Base-by-base conservation (phyloP, 2,113 vertebrate species). In the Puntigrus tetrazona region DNA sequence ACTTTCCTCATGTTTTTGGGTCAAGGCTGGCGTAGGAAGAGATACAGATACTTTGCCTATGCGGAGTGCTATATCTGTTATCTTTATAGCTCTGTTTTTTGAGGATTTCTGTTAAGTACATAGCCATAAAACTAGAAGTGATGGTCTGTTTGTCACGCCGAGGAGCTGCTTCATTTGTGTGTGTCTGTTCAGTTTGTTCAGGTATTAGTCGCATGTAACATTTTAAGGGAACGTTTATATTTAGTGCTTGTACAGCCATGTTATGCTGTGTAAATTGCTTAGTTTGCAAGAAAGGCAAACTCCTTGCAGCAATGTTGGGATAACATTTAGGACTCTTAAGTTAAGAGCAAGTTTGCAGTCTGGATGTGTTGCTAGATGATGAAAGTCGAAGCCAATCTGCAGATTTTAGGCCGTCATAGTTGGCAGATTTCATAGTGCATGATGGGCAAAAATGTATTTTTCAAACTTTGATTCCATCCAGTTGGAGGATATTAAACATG, bases 1-100 rank as follows among this genome's bases (percentile, higher is more conserved):
- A 34, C 31, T 45, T 14, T 6, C 38, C 36, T 59, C 65, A n/a
- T 4, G n/a, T 59, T 76, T 63, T 31, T 47, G 55, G 92, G 91
- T 95, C 92, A 92, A 94, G 92, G 93, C 84, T 86, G 77, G 84
- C 86, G 84, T 78, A 41, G 81, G 63, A 79, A 88, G 87, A 85
- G 65, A 83, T 78, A 85, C 85, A 83, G 81, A 74, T 92, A 90
- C 90, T 87, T 87, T 70, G 7, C 73, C 85, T 81, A 59, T 67
- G 83, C 89, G 77, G 29, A 25, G 14, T 77, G 78, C 76, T 84
- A 70, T 45, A 61, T n/a, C 5, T 31, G 85, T 93, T 93, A 94
- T 94, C 93, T 94, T 94, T 93, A 94, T 90, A 82, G 91, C 91
- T 18, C 27, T 93, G 92, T 92, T 94, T 93, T 91, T 89, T 83